These are phyloP conservation scores for Drosophila tanythrix DNA, from an alignment of 2,888 invertebrate genomes.

Conservation along the genomic window DNA sequence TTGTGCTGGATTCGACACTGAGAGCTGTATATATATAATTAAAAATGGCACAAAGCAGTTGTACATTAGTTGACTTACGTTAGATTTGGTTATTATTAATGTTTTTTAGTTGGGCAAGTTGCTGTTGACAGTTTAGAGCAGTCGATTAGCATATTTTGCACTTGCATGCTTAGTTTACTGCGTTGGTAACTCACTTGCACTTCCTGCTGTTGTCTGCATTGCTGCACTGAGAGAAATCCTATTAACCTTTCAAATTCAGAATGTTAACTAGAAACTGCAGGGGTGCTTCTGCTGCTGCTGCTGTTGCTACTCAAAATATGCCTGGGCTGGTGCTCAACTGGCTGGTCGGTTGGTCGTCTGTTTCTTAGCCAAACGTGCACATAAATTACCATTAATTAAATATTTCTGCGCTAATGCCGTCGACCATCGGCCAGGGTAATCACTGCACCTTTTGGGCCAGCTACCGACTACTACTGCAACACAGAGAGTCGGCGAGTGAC, in stretches of 20 bases:
- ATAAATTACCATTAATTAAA: constrained; percentile 85
- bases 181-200: constrained; percentile 58
- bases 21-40: neutral
- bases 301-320: constrained; percentile 9
- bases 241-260: constrained; percentile 71
- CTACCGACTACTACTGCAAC: constrained; percentile 26
- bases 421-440: constrained; percentile 62
- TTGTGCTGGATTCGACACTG: neutral
- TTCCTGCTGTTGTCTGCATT: constrained; percentile 48
- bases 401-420: constrained; percentile 80
- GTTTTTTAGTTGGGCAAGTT: constrained; percentile 22
- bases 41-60: neutral
- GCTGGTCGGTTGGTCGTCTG: constrained; percentile 11
- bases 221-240: constrained; percentile 54
- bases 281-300: constrained; percentile 36
- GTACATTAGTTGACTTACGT: neutral
- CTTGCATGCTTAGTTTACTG: constrained; percentile 20
- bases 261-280: constrained; percentile 75
- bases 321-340: constrained; percentile 5
- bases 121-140: constrained; percentile 54
- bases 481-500: constrained; percentile 66
- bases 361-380: constrained; percentile 73
- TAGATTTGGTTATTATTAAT: neutral
- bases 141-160: constrained; percentile 50
- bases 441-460: constrained; percentile 70